These are phyloP conservation scores for Staurois parvus DNA, from an alignment of 2,797 vertebrate species.

Conservation along the genomic window DNA sequence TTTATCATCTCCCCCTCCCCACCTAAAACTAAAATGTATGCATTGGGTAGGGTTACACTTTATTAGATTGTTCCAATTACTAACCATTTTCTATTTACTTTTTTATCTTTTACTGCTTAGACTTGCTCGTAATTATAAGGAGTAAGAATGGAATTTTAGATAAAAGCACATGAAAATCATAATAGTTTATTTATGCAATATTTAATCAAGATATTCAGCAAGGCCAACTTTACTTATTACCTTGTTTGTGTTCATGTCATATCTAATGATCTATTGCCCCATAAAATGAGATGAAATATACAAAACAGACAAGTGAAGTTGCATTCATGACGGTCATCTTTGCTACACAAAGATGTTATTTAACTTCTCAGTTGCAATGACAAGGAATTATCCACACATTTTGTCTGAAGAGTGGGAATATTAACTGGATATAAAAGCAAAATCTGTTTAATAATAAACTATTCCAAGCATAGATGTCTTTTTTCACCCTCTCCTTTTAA, in stretches of 20 bases:
- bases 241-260: background rate
- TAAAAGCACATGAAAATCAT: background rate
- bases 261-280: background rate
- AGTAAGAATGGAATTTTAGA: no score
- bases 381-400: constrained; percentile 41
- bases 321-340: constrained; percentile 14
- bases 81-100: no score
- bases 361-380: constrained; percentile 45
- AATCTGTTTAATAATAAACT: constrained; percentile 16
- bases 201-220: no score
- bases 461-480: constrained; percentile 20
- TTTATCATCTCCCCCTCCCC: no score
- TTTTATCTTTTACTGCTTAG: no score
- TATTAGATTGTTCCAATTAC: no score
- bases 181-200: background rate
- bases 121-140: no score
- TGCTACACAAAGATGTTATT: constrained; percentile 40
- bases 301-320: background rate
- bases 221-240: no score
- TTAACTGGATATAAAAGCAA: constrained; percentile 49
- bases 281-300: background rate
- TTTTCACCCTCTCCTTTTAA: constrained; percentile 63
- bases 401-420: constrained; percentile 7
- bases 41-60: no score
- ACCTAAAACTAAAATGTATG: no score